These are phyloP conservation scores for Pycnonotus jocosus DNA, from an alignment of 2,113 vertebrate genomes.

Conservation along the genomic window DNA sequence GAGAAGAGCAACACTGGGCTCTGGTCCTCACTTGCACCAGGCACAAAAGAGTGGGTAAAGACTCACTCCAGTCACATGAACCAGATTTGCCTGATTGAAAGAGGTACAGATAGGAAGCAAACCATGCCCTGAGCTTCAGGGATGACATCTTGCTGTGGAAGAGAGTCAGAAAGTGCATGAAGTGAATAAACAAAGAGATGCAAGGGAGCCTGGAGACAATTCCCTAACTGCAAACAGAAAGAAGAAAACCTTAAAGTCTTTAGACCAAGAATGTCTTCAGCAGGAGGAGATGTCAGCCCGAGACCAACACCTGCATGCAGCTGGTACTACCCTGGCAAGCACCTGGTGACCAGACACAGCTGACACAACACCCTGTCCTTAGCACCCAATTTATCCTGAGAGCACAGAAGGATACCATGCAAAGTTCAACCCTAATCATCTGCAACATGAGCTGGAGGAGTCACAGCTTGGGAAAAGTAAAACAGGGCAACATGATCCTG, in stretches of 20 bases:
- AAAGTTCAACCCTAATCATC: neutral
- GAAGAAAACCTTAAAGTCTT: neutral
- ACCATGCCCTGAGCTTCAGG: neutral
- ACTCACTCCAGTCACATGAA: neutral
- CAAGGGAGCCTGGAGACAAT: neutral
- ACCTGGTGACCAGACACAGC: neutral
- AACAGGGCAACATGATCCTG: accelerated
- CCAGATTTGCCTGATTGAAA: neutral
- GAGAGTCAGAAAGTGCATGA: neutral
- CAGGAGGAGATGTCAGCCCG: neutral
- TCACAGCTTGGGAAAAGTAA: neutral
- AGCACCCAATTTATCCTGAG: neutral
- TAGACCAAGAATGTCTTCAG: neutral
- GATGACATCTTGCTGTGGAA: neutral
- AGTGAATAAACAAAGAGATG: neutral
- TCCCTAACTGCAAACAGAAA: neutral
- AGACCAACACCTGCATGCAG: neutral
- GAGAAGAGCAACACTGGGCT: neutral
- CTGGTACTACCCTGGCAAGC: neutral
- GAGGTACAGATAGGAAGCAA: neutral
- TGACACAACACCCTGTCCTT: neutral
- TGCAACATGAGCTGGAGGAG: neutral
- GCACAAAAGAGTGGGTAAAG: neutral
- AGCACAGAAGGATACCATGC: neutral
- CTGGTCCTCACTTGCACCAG: neutral